Evolutionary conservation across 2,113 vertebrate genomes (phyloP), one percentile per base, ranked within the genome.

Genomic region (Verasper variegatus): DNA sequence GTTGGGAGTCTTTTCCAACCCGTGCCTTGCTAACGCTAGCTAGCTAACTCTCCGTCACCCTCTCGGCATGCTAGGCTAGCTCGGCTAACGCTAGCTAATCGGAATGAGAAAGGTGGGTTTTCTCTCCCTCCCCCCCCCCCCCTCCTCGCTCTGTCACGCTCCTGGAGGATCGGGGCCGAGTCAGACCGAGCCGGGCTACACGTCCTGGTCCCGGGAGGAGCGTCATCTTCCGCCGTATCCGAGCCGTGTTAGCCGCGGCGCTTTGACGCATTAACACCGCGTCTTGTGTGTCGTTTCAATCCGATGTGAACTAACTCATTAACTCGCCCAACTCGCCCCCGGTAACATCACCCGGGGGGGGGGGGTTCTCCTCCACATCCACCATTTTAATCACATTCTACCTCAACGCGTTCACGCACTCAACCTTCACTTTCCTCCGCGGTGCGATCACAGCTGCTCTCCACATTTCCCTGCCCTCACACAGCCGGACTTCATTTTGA

Each of bases 51-150:
- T 68, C 61, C 75, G 40, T 71, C 79, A 71, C 31, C 72, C 75
- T 58, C 35, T 23, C 68, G 76, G 78, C 71, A 83, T 70, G 90
- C 84, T 90, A 92, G 68, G 87, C 86, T 88, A 89, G 21, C 75
- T 79, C n/a, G 23, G 86, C 83, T 88, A 86, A 77, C 11, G 77
- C 42, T 76, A 76, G 87, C 86, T 81, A 64, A 58, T 81, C 68
- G 58, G 77, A 23, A 37, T 71, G 17, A 68, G 83, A 73, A 79
- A 83, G 78, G 78, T 75, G 76, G 20, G 15, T 17, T 61, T 71
- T 35, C 55, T 59, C 15, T 24, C 9, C 5, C 51, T 2, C 3
- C 58, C 20, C 17, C 35, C 9, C 5, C 51, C 27, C 35, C 7
- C 35, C 20, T 20, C 8, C 35, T 51, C 47, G 47, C n/a, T 56